Percentiles rank a stretch among this genome's conserved stretches.
Conservation (phyloP, 2,888 invertebrate species). For the Mesorhabditis spiculigera region DNA sequence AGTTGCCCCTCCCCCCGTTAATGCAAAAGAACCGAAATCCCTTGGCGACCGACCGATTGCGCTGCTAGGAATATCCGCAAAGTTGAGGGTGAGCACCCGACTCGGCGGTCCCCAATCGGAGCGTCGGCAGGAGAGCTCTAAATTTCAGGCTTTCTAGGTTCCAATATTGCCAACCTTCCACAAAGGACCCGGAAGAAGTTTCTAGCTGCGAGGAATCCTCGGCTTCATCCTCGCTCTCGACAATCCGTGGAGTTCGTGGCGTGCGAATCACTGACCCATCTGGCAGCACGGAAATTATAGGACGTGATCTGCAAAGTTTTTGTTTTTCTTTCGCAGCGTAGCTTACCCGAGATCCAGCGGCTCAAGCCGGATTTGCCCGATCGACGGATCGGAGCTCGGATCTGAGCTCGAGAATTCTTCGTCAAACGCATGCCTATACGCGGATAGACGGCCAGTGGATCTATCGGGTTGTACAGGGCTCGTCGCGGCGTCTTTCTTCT, state of each 20-base stretch:
- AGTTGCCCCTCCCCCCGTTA: too few species aligned
- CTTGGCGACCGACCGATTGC: neutral
- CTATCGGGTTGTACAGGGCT: neutral
- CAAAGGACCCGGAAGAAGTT: too few species aligned
- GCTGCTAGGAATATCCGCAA: neutral
- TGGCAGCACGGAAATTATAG: too few species aligned
- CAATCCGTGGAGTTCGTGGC: too few species aligned
- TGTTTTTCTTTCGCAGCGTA: too few species aligned
- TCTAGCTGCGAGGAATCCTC: too few species aligned
- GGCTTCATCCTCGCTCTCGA: too few species aligned
- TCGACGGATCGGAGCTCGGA: slow-evolving; percentile 3
- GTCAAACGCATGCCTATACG: neutral
- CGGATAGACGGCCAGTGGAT: neutral
- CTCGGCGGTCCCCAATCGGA: neutral
- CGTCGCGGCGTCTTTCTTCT: neutral
- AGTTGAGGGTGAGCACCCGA: neutral
- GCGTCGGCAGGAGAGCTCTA: neutral
- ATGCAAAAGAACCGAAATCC: too few species aligned
- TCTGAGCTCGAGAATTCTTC: slow-evolving; percentile 3
- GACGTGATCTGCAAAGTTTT: too few species aligned
- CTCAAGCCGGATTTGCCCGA: neutral
- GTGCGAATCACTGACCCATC: too few species aligned
- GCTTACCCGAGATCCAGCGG: neutral
- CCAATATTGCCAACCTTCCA: too few species aligned
- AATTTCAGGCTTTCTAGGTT: neutral